phyloP scores from a whole-genome alignment of 2,797 vertebrate genomes.

The Acipenser transmontanus region DNA sequence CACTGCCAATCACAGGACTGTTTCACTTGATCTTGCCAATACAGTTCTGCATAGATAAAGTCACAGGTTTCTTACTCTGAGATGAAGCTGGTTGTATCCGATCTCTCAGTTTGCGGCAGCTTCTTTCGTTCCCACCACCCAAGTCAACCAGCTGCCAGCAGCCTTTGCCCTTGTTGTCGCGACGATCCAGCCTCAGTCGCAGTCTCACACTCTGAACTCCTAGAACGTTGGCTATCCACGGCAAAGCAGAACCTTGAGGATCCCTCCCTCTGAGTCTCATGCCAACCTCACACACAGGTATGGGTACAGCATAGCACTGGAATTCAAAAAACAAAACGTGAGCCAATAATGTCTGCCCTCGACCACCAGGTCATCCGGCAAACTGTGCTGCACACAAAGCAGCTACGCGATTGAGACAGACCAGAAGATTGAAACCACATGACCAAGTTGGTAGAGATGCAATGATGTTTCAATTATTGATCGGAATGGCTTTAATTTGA shows the following conservation, averaged over 20 bases:
- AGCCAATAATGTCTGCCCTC: too few relatives aligned
- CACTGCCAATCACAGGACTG: too few relatives aligned
- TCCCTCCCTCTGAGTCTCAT: conserved; percentile 51
- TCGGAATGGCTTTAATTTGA: too few relatives aligned
- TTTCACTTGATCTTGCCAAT: too few relatives aligned
- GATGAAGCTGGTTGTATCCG: conserved; percentile 22
- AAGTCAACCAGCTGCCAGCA: conserved; percentile 57
- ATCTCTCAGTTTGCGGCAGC: conserved; percentile 24
- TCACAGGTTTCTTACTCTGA: conserved; percentile 37
- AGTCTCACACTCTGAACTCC: conserved; percentile 49
- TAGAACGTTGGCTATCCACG: conserved; percentile 49
- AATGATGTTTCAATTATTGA: too few relatives aligned
- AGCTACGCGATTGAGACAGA: too few relatives aligned
- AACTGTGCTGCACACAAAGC: too few relatives aligned
- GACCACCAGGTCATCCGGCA: too few relatives aligned
- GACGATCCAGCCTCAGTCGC: conserved; percentile 46
- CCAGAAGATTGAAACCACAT: too few relatives aligned
- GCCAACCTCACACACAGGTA: conserved; percentile 32
- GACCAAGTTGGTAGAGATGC: too few relatives aligned
- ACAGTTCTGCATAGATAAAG: too few relatives aligned
- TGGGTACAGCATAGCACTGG: conserved; percentile 42
- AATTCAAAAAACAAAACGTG: background rate
- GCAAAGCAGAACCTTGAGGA: conserved; percentile 37
- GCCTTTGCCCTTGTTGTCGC: conserved; percentile 41
- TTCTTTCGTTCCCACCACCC: conserved; percentile 31